These are phyloP conservation scores for Beaufortia kweichowensis DNA, from an alignment of 2,113 vertebrate species.

Conservation along the genomic window DNA sequence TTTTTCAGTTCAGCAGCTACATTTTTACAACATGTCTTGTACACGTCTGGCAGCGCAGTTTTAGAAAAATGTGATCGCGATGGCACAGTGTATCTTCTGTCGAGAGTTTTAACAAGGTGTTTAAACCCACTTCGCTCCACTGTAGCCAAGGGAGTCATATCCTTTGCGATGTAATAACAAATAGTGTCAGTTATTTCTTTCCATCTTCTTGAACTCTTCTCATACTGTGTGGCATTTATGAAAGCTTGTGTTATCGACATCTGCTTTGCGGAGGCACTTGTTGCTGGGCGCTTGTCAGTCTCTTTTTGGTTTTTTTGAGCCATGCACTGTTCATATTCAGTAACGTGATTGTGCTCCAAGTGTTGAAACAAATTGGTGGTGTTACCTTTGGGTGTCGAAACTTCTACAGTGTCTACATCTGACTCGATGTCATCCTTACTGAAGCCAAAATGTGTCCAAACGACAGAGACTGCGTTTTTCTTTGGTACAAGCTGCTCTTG, in stretches of 20 bases:
- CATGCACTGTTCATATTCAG: not conserved
- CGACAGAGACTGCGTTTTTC: not conserved
- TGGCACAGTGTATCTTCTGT: constrained; percentile 37
- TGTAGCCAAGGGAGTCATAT: constrained; percentile 32
- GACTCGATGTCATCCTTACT: not conserved
- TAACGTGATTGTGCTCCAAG: constrained; percentile 4
- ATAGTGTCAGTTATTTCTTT: not conserved
- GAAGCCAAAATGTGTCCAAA: constrained; percentile 9
- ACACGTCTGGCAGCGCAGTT: constrained; percentile 2
- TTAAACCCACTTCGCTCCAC: constrained; percentile 33
- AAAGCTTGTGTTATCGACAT: not conserved
- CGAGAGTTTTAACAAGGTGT: constrained; percentile 40
- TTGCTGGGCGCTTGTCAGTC: constrained; percentile 2
- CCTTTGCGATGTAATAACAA: not conserved
- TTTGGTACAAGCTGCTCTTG: not conserved
- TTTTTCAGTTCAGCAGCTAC: constrained; percentile 24
- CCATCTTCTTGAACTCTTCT: not conserved
- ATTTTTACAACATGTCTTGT: not conserved
- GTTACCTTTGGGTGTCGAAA: not conserved
- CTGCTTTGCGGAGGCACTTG: not conserved
- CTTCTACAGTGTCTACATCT: not conserved
- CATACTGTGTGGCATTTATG: not conserved
- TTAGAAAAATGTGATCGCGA: constrained; percentile 15
- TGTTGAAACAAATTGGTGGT: not conserved
- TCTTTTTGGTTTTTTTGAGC: constrained; percentile 17